Conservation (phyloP, 2,888 invertebrate species). For the Drosophila ustulata region DNA sequence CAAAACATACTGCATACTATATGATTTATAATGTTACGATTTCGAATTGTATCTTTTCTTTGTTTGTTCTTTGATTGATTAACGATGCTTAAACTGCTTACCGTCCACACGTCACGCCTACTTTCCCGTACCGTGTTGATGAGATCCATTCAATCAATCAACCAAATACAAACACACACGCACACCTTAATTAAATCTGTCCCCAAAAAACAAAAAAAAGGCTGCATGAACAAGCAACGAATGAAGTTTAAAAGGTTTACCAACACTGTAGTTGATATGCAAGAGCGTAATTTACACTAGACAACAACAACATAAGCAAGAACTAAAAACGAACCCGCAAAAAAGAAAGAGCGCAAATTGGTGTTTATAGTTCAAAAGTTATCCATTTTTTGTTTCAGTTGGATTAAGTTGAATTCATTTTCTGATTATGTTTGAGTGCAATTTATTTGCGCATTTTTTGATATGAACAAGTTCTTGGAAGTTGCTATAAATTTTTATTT, state of each 20-base stretch:
- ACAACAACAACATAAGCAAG: slow-evolving; percentile 9
- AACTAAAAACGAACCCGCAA: slow-evolving; percentile 2
- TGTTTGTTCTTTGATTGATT: slow-evolving; percentile 66
- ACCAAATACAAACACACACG: slow-evolving; percentile 7
- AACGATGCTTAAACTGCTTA: slow-evolving; percentile 63
- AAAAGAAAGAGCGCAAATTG: slow-evolving; percentile 13
- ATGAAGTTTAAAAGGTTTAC: slow-evolving; percentile 62
- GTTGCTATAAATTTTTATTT: background rate
- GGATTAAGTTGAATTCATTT: slow-evolving; percentile 31
- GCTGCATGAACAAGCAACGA: slow-evolving; percentile 82
- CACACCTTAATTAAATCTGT: slow-evolving; percentile 1
- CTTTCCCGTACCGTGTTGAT: slow-evolving; percentile 38
- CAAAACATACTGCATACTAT: slow-evolving; percentile 7
- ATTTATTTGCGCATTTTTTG: slow-evolving; percentile 48
- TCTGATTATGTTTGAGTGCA: slow-evolving; percentile 46
- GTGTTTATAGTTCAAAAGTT: slow-evolving; percentile 45
- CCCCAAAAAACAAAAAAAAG: slow-evolving; percentile 43
- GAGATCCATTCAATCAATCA: slow-evolving; percentile 37
- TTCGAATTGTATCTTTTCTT: slow-evolving; percentile 72
- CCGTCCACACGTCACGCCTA: slow-evolving; percentile 61
- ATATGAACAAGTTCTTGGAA: background rate
- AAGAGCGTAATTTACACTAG: slow-evolving; percentile 20
- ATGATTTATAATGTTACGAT: slow-evolving; percentile 70
- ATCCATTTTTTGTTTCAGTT: slow-evolving; percentile 34
- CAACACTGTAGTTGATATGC: slow-evolving; percentile 56